Evolutionary conservation across 1,140 invertebrate genomes (phyloP).

Genomic region (Rhyzopertha dominica): DNA sequence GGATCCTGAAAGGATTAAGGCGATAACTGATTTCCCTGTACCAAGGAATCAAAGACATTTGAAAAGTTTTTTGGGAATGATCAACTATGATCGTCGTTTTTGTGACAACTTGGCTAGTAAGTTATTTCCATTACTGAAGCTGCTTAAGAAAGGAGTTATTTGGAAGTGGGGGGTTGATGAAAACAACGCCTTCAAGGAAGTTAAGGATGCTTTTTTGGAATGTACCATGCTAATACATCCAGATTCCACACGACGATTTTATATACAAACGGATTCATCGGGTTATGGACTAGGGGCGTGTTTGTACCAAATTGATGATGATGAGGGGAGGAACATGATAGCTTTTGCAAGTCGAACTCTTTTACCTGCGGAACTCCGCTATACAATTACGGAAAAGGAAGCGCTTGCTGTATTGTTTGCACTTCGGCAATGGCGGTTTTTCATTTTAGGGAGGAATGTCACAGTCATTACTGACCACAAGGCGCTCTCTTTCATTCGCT

Average conservation of each 20-base stretch:
- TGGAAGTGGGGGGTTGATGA: background rate
- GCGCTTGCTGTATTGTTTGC: conserved; percentile 3
- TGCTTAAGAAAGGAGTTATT: conserved; percentile 1
- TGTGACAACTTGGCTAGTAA: conserved; percentile 32
- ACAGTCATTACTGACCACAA: conserved; percentile 6
- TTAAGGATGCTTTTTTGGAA: conserved; percentile 6
- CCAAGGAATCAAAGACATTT: conserved; percentile 40
- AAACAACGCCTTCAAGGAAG: background rate
- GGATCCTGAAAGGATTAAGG: conserved; percentile 34
- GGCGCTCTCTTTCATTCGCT: conserved; percentile 5
- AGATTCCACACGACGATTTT: background rate
- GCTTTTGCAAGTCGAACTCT: conserved; percentile 5
- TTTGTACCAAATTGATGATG: background rate
- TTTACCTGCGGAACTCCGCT: background rate
- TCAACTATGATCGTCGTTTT: conserved; percentile 46
- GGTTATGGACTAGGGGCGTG: conserved; percentile 1
- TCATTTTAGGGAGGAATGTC: conserved; percentile 1
- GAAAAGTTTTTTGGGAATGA: conserved; percentile 44
- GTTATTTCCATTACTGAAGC: conserved; percentile 2
- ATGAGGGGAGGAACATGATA: background rate
- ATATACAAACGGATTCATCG: background rate
- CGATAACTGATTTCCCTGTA: conserved; percentile 33
- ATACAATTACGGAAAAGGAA: conserved; percentile 7
- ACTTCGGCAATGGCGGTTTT: conserved; percentile 1
- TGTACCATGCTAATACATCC: background rate